These are phyloP conservation scores for Caranx melampygus DNA, from an alignment of 2,113 vertebrate species.

Conservation along the genomic window DNA sequence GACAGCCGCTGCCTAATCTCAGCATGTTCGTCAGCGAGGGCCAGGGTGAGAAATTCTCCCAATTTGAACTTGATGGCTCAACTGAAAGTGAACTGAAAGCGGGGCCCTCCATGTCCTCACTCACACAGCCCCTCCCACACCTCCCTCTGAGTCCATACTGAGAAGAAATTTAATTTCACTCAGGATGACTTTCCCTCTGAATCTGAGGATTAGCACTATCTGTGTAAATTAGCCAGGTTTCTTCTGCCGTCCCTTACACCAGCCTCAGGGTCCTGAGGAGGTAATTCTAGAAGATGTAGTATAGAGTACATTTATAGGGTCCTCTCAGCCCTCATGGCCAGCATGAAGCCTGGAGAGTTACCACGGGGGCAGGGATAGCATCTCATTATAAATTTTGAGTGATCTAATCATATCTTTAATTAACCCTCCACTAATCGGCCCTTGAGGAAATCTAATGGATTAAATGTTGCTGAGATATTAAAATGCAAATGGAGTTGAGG, in stretches of 20 bases:
- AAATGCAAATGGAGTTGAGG: slow-evolving; percentile 65
- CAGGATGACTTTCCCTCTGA: slow-evolving; percentile 33
- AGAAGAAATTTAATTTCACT: slow-evolving; percentile 42
- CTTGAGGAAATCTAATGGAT: slow-evolving; percentile 67
- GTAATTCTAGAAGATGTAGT: slow-evolving; percentile 54
- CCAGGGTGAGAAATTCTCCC: slow-evolving; percentile 55
- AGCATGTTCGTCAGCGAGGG: slow-evolving; percentile 12
- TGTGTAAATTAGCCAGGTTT: slow-evolving; percentile 40
- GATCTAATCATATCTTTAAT: slow-evolving; percentile 72
- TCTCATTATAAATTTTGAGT: slow-evolving; percentile 51
- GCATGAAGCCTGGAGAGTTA: slow-evolving; percentile 38
- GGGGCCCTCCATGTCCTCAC: slow-evolving; percentile 26
- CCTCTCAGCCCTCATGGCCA: slow-evolving; percentile 48
- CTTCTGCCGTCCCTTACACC: slow-evolving; percentile 29
- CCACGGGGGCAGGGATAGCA: slow-evolving; percentile 30
- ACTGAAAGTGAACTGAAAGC: slow-evolving; percentile 32
- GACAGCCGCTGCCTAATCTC: slow-evolving; percentile 74
- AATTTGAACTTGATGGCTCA: slow-evolving; percentile 50
- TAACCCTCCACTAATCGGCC: slow-evolving; percentile 71
- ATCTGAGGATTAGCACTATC: slow-evolving; percentile 51
- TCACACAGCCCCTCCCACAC: slow-evolving; percentile 27
- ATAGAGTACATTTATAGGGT: slow-evolving; percentile 26
- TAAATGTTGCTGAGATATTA: slow-evolving; percentile 74
- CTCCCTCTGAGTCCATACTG: slow-evolving; percentile 17
- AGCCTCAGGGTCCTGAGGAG: slow-evolving; percentile 16